phyloP scores from a whole-genome alignment of 2,113 vertebrate genomes.

The Panthera tigris region DNA sequence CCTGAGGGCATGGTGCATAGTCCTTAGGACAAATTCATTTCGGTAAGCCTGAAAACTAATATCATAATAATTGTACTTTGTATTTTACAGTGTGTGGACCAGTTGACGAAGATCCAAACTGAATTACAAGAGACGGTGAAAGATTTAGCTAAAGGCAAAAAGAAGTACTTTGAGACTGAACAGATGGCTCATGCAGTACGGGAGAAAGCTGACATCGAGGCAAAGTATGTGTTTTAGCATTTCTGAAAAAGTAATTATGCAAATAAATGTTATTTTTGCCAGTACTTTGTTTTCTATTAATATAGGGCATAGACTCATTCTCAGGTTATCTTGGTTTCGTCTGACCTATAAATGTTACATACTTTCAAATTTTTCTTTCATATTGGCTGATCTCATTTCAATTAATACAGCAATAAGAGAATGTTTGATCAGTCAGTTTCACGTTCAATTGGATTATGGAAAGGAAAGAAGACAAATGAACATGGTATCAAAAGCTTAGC shows the following conservation, averaged over 20 bases:
- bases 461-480: slow-evolving; percentile 39
- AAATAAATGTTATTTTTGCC: slow-evolving; percentile 62
- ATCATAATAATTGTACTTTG: slow-evolving; percentile 60
- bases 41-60: slow-evolving; percentile 50
- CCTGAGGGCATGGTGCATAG: neutral
- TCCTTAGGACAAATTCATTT: neutral
- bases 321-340: slow-evolving; percentile 30
- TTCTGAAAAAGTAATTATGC: slow-evolving; percentile 65
- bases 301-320: neutral
- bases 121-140: slow-evolving; percentile 98
- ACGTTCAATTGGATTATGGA: slow-evolving; percentile 38
- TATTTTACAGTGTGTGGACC: slow-evolving; percentile 93
- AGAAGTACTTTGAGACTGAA: slow-evolving; percentile 98
- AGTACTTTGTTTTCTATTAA: slow-evolving; percentile 52
- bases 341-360: neutral
- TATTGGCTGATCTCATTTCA: slow-evolving; percentile 13
- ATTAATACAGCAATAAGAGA: slow-evolving; percentile 15
- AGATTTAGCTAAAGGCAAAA: slow-evolving; percentile 99
- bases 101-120: slow-evolving; percentile 95
- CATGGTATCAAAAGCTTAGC: slow-evolving; percentile 31
- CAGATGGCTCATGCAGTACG: slow-evolving; percentile 98
- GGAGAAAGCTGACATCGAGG: slow-evolving; percentile 98
- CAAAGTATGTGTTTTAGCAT: slow-evolving; percentile 91
- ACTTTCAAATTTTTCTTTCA: slow-evolving; percentile 40
- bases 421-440: slow-evolving; percentile 37